phyloP scores from a whole-genome alignment of 2,888 invertebrate genomes.

The Lissocephala sabroskyi region DNA sequence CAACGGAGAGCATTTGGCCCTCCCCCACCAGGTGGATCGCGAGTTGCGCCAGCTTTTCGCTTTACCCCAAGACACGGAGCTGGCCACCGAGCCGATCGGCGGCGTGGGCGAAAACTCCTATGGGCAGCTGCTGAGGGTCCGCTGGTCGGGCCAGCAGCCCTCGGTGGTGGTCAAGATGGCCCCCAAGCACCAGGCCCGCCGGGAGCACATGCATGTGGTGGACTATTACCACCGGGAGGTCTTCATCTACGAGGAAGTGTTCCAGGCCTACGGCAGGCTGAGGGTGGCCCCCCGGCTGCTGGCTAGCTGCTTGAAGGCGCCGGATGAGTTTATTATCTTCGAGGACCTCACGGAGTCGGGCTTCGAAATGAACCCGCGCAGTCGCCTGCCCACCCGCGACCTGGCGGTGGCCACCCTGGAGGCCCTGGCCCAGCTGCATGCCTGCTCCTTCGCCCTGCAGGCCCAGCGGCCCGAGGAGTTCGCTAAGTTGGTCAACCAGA shows the following conservation, averaged over 20 bases:
- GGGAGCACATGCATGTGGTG: constrained; percentile 52
- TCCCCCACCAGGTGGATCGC: constrained; percentile 2
- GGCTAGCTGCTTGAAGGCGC: constrained; percentile 32
- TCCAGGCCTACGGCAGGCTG: constrained; percentile 37
- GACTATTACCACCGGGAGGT: constrained; percentile 60
- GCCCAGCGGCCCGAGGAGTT: constrained; percentile 46
- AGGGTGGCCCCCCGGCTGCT: constrained; percentile 44
- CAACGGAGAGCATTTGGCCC: not conserved
- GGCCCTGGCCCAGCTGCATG: constrained; percentile 73
- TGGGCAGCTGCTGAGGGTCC: constrained; percentile 20
- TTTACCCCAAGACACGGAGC: not conserved
- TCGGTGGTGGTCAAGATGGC: constrained; percentile 54
- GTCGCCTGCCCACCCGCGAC: constrained; percentile 68
- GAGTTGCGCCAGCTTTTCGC: not conserved
- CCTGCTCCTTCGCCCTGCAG: constrained; percentile 72
- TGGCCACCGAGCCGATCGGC: constrained; percentile 6
- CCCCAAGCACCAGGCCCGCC: constrained; percentile 55
- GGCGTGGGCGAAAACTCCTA: constrained; percentile 33
- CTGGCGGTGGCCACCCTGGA: constrained; percentile 70
- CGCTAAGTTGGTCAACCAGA: constrained; percentile 27
- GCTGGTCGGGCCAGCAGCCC: not conserved
- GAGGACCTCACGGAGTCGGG: constrained; percentile 49
- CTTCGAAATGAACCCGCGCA: constrained; percentile 54
- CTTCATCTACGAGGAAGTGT: constrained; percentile 56
- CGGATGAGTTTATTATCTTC: constrained; percentile 60